Evolutionary conservation across 2,113 vertebrate genomes (phyloP), one percentile per base, ranked within the genome.

Genomic region (Anhinga anhinga): DNA sequence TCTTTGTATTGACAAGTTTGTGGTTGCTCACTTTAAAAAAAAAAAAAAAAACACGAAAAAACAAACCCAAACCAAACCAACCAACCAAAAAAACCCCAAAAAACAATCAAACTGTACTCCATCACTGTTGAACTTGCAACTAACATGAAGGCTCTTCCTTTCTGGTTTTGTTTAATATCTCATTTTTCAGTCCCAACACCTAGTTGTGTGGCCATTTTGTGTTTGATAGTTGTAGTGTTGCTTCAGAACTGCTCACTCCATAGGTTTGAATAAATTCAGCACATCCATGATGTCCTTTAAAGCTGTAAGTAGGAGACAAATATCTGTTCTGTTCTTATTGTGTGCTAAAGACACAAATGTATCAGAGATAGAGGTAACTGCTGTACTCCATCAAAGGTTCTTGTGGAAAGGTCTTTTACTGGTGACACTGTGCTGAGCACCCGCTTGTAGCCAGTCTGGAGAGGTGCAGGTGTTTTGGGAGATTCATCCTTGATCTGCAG

Each of bases 1-100:
- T 96, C 44, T 95, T 53, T 90, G 47, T 79, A 89, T 93, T 91
- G 81, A 70, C 73, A 91, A 77, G n/a, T 73, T 93, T 87, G 45
- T 83, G 44, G 90, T 79, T 93, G 59, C 50, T 97, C 8, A 8
- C 18, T 74, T 49, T 6, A 42, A 42, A 42, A 42, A 40, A 40
- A 40, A 8, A 40, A 40, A 40, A 40, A 8, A 40, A 40, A 40
- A 40, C 38, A 40, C 38, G 10, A 40, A 40, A 8, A 40, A 40
- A 40, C 38, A 40, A 40, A 40, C 38, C n/a, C n/a, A n/a, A 40
- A 40, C 8, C 38, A 40, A 40, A 40, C n/a, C n/a, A 40, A 40
- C 8, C 38, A 40, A 40, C 38, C 38, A 40, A 40, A 40, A 40
- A 40, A 40, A 40, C 38, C 38, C 38, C 38, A 40, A 8, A 40